A percentile compares a stretch with the other conserved stretches of the same genome.
These are phyloP conservation scores for Agonopterix arenella DNA, from an alignment of 2,888 invertebrate species.

Conservation along the genomic window DNA sequence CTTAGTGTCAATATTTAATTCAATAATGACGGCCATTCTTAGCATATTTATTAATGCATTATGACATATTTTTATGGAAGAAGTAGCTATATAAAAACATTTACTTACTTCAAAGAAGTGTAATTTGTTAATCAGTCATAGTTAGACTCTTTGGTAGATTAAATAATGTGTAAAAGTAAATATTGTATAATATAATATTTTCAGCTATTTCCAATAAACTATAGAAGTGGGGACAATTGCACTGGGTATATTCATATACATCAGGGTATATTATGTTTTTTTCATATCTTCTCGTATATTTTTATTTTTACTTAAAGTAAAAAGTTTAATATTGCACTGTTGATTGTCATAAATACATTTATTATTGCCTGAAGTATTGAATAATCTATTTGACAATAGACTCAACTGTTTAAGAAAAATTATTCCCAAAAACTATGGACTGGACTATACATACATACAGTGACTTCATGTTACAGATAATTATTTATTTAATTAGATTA, in stretches of 20 bases:
- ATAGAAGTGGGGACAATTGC: constrained; percentile 43
- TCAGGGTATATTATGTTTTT: constrained; percentile 41
- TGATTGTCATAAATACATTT: constrained; percentile 30
- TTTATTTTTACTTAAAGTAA: constrained; percentile 69
- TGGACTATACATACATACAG: constrained; percentile 1
- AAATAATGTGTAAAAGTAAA: constrained; percentile 4
- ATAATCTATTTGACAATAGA: no score
- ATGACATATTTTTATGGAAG: constrained; percentile 1
- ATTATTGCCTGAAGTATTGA: constrained; percentile 37
- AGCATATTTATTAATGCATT: not conserved
- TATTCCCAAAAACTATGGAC: not conserved
- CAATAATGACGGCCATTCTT: constrained; percentile 8
- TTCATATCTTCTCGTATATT: constrained; percentile 31
- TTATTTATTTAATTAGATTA: not conserved
- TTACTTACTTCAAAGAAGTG: constrained; percentile 6
- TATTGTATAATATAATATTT: constrained; percentile 2
- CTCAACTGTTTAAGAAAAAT: no score
- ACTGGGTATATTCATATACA: constrained; percentile 45
- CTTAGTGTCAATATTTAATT: constrained; percentile 28
- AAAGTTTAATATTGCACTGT: constrained; percentile 70
- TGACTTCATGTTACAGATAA: not conserved
- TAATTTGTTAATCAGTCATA: constrained; percentile 33
- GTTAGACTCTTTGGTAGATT: constrained; percentile 14
- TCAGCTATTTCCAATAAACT: constrained; percentile 19
- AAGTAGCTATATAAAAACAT: constrained; percentile 5